Conservation (phyloP, 2,888 invertebrate species). For the Seira sanloemensis region DNA sequence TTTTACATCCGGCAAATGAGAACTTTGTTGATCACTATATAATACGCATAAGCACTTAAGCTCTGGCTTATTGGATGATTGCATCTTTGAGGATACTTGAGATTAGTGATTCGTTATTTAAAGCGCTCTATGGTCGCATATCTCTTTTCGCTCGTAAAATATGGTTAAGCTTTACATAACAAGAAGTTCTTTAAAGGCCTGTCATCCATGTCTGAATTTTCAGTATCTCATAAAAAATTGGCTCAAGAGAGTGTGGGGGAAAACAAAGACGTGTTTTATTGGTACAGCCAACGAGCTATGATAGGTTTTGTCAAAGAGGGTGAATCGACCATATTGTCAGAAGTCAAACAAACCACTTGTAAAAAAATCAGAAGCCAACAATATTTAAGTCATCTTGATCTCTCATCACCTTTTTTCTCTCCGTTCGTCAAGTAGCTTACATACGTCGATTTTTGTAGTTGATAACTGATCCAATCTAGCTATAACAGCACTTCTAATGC, state of each 20-base stretch:
- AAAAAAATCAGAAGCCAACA: slow-evolving; percentile 8
- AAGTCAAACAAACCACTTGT: slow-evolving; percentile 1
- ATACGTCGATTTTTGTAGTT: no score
- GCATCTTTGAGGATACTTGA: slow-evolving; percentile 39
- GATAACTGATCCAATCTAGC: no score
- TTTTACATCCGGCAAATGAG: no score
- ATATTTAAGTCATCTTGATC: slow-evolving; percentile 29
- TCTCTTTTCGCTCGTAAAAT: background rate
- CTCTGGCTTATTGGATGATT: slow-evolving; percentile 36
- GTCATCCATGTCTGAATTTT: background rate
- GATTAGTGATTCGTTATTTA: background rate
- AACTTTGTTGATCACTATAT: no score
- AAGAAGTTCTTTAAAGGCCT: background rate
- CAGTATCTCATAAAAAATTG: background rate
- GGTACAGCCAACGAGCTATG: background rate
- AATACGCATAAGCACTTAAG: background rate
- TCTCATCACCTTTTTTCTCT: slow-evolving; percentile 24
- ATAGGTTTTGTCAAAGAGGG: background rate
- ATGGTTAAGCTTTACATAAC: background rate
- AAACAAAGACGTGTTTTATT: background rate
- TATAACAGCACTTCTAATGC: no score
- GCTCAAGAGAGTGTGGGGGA: background rate
- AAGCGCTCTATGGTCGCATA: no score
- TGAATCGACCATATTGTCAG: background rate
- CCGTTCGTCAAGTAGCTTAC: background rate